phyloP scores from a whole-genome alignment of 2,797 vertebrate genomes.

The Meriones psammophilus region DNA sequence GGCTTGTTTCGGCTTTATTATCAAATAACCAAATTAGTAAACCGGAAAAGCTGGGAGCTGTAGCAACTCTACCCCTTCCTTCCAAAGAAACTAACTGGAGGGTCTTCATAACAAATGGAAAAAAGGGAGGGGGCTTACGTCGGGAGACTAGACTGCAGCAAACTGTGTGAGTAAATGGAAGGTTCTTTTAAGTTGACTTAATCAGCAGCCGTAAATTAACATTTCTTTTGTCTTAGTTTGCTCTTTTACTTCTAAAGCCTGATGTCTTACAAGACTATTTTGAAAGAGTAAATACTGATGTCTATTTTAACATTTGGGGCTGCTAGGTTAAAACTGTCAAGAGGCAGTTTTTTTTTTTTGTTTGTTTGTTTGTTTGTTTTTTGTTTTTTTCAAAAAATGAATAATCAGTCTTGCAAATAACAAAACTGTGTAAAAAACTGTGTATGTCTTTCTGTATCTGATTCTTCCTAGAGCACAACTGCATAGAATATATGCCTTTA shows the following conservation, averaged over 20 bases:
- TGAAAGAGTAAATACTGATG: slow-evolving; percentile 38
- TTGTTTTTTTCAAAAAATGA: background rate
- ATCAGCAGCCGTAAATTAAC: background rate
- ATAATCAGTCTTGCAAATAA: background rate
- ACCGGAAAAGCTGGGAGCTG: background rate
- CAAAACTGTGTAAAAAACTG: background rate
- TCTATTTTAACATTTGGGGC: slow-evolving; percentile 46
- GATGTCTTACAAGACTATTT: background rate
- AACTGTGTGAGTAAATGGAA: background rate
- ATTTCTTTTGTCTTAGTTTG: slow-evolving; percentile 29
- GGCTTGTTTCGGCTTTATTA: slow-evolving; percentile 34
- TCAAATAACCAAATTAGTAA: slow-evolving; percentile 49
- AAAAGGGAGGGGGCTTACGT: background rate
- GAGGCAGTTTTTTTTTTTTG: no score
- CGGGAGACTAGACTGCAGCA: background rate
- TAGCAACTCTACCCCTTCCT: background rate
- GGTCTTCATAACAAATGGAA: slow-evolving; percentile 4
- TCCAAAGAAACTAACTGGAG: slow-evolving; percentile 50
- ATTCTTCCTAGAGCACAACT: background rate
- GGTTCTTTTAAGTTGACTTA: background rate
- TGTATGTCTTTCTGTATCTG: slow-evolving; percentile 18
- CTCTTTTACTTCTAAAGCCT: slow-evolving; percentile 36
- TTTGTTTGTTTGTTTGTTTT: no score
- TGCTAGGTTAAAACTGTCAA: slow-evolving; percentile 8
- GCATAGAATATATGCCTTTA: background rate